These are phyloP conservation scores for Anolis carolinensis DNA, from an alignment of 2,113 vertebrate species.

Conservation along the genomic window DNA sequence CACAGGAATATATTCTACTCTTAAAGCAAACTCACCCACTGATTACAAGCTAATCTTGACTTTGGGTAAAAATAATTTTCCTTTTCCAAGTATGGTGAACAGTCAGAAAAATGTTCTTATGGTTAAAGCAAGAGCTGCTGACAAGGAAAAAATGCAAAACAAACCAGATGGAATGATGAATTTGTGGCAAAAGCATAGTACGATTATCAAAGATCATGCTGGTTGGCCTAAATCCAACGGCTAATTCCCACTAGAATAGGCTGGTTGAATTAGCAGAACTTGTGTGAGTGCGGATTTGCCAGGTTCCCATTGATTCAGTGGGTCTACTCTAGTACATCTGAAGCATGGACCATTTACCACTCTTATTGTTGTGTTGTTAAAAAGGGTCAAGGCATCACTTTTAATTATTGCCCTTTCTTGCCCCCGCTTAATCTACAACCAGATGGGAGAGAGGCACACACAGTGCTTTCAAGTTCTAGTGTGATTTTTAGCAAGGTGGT, in stretches of 20 bases:
- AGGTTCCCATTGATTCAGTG: too few species aligned
- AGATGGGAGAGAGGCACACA: neutral
- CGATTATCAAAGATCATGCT: too few species aligned
- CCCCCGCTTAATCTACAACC: too few species aligned
- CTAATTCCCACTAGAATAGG: too few species aligned
- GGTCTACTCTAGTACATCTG: too few species aligned
- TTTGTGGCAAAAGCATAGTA: neutral
- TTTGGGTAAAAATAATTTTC: neutral
- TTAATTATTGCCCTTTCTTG: neutral
- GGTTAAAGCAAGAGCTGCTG: neutral
- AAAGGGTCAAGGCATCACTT: neutral
- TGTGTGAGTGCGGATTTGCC: too few species aligned
- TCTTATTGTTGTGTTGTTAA: neutral
- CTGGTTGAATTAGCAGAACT: too few species aligned
- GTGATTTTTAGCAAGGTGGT: neutral
- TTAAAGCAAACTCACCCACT: neutral
- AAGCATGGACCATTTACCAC: neutral
- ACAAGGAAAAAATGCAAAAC: neutral
- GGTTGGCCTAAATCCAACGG: too few species aligned
- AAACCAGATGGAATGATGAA: neutral
- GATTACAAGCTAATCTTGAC: slow-evolving; percentile 8
- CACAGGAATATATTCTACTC: neutral
- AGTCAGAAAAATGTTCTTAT: neutral
- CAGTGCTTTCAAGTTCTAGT: neutral
- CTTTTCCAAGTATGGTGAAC: neutral